Evolutionary conservation across 2,113 vertebrate genomes (phyloP).

Genomic region (Chauna torquata): DNA sequence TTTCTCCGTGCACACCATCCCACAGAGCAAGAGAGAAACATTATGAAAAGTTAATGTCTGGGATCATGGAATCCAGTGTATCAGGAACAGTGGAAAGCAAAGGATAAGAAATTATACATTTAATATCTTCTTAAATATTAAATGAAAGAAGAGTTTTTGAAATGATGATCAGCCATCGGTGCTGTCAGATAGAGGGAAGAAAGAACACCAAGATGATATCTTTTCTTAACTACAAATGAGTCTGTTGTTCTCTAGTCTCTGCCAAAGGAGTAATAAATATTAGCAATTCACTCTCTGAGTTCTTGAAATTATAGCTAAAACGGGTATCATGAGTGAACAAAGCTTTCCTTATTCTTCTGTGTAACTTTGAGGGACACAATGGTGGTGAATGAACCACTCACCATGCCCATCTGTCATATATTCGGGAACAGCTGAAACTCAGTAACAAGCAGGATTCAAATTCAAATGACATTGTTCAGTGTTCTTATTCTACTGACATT

Average conservation of each 20-base stretch:
- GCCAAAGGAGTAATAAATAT: neutral
- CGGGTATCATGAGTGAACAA: neutral
- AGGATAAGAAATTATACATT: neutral
- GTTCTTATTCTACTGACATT: neutral
- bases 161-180: neutral
- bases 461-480: neutral
- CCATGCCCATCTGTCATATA: constrained; percentile 4
- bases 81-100: neutral
- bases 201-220: neutral
- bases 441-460: constrained; percentile 1
- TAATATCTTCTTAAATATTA: neutral
- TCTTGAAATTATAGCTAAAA: neutral
- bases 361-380: neutral
- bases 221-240: neutral
- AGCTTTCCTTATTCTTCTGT: neutral
- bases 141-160: neutral
- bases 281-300: neutral
- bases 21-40: neutral
- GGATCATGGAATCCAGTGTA: neutral
- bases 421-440: constrained; percentile 6
- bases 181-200: neutral
- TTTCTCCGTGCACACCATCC: neutral
- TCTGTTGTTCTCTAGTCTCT: neutral
- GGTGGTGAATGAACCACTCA: neutral
- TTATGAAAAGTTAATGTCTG: neutral